Percentiles rank a stretch among this genome's conserved stretches.
Evolutionary conservation across 2,797 vertebrate species (phyloP).

Genomic region (Epinephelus awoara): DNA sequence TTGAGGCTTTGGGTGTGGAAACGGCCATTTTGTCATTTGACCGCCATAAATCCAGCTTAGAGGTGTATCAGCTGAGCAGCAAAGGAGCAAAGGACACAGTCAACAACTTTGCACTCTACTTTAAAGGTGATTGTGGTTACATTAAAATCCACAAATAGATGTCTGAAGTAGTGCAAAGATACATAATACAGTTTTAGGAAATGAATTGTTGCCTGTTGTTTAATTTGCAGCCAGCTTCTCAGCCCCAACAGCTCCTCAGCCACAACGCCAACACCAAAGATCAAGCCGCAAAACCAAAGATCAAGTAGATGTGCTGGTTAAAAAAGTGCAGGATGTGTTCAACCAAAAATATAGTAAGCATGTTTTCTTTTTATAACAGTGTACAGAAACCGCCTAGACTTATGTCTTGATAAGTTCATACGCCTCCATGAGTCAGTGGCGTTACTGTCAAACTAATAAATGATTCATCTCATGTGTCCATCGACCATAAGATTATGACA

Average conservation of each 20-base stretch:
- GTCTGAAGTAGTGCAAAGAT: not conserved
- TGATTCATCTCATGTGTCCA: not conserved
- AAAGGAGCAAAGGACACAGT: not conserved
- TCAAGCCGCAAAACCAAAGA: not conserved
- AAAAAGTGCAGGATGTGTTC: constrained; percentile 14
- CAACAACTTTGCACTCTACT: not conserved
- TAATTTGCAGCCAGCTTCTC: not conserved
- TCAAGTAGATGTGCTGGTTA: not conserved
- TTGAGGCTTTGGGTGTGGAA: not conserved
- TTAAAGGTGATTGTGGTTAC: not conserved
- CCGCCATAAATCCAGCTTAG: not conserved
- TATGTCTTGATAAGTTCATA: not conserved
- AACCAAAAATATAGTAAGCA: constrained; percentile 14
- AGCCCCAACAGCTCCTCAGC: not conserved
- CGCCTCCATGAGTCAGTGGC: not conserved
- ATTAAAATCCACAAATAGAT: not conserved
- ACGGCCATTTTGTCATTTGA: not conserved
- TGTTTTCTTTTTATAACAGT: not conserved
- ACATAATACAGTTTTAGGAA: not conserved
- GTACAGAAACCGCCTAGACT: not conserved
- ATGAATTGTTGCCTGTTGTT: not conserved
- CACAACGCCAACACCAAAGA: not conserved
- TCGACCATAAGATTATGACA: not conserved
- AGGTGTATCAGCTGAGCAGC: constrained; percentile 6
- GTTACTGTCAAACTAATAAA: not conserved